phyloP scores from a whole-genome alignment of 2,888 invertebrate genomes.

The Pyrochroa serraticornis region DNA sequence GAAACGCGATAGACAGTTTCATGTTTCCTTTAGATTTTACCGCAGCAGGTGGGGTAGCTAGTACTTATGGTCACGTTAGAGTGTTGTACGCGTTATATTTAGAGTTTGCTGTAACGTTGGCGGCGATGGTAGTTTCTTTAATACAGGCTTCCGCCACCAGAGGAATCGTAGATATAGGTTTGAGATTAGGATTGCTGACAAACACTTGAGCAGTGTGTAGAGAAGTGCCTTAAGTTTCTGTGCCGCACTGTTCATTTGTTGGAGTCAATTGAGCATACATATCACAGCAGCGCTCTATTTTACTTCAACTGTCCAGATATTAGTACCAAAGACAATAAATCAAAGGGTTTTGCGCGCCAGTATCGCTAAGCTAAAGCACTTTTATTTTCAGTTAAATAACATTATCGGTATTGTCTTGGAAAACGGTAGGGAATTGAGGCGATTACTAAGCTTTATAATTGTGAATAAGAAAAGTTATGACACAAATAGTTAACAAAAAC shows the following conservation, averaged over 20 bases:
- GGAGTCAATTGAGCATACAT: slow-evolving; percentile 19
- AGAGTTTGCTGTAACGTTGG: slow-evolving; percentile 69
- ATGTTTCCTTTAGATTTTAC: slow-evolving; percentile 76
- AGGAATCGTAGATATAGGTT: slow-evolving; percentile 62
- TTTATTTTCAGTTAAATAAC: not conserved
- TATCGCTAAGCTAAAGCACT: not conserved
- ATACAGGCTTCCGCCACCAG: slow-evolving; percentile 65
- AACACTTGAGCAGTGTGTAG: slow-evolving; percentile 53
- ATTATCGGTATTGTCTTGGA: not conserved
- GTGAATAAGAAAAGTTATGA: no score
- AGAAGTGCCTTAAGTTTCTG: slow-evolving; percentile 22
- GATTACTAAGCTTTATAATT: no score
- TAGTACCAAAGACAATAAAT: slow-evolving; percentile 11
- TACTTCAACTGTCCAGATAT: slow-evolving; percentile 1
- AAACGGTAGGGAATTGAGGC: no score
- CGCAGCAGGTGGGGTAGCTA: slow-evolving; percentile 70
- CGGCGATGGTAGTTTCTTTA: slow-evolving; percentile 66
- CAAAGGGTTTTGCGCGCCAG: slow-evolving; percentile 5
- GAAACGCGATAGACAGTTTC: slow-evolving; percentile 61
- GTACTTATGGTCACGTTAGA: slow-evolving; percentile 64
- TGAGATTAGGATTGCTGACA: slow-evolving; percentile 62
- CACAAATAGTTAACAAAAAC: no score
- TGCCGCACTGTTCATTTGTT: slow-evolving; percentile 14
- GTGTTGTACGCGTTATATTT: slow-evolving; percentile 71
- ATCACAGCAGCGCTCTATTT: slow-evolving; percentile 10